Base-by-base conservation (phyloP, 2,113 vertebrate genomes). In the Meleagris gallopavo region DNA sequence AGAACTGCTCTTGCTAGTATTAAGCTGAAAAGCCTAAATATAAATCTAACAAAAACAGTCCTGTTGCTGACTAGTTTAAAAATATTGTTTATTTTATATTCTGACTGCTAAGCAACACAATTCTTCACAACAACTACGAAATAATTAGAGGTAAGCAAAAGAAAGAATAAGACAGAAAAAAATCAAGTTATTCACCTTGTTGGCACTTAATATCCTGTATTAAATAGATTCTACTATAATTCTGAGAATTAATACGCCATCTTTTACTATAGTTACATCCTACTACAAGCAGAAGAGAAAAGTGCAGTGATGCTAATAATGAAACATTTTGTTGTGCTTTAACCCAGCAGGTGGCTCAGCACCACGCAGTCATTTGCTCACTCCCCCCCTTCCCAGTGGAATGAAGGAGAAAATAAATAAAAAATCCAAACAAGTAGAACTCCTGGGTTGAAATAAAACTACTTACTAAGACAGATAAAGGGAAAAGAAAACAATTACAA, bases 171-270 rank as follows among this genome's bases (percentile, higher is more conserved):
- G 86, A 86, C 25, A 78, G 38, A 74, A 40, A 48, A 84, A 85
- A 94, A 93, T 27, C 0, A 41, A 88, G 81, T 69, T 50, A 72
- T 94, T 79, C 64, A 85, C 64, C 48, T 67, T 30, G 9, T 36
- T 88, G 65, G 72, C 61, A 69, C 85, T 91, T 92, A 80, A 80
- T 90, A 86, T 80, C 67, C 57, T 48, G 22, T 36, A 22, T 81
- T 64, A 95, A 80, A 61, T 25, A 70, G 38, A 55, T 81, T 81
- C 46, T 74, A 21, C 46, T 52, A 30, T 48, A 19, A 72, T 70
- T 74, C 71, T 32, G 24, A 78, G 73, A 86, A 88, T 57, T 65
- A 81, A 90, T 91, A 94, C 55, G 8, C 27, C 48, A 74, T 8
- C 13, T 11, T n/a, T 80, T 65, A 55, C 52, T 48, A 64, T 19